Evolutionary conservation across 2,797 vertebrate genomes (phyloP).

Genomic region (Anguilla pacifica): DNA sequence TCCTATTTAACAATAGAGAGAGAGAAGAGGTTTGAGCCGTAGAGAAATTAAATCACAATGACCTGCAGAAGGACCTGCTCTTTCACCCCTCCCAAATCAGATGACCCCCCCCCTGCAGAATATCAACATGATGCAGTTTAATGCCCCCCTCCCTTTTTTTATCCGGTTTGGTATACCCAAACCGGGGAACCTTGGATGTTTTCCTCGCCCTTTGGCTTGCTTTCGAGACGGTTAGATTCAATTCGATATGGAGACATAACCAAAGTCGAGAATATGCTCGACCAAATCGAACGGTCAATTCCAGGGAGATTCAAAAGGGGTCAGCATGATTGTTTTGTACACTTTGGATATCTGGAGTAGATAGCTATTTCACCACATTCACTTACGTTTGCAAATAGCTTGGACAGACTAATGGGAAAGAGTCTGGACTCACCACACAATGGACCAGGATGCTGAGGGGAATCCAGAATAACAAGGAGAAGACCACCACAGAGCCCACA

Average conservation of each 20-base stretch:
- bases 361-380: neutral
- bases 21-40: neutral
- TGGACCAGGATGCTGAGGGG: constrained; percentile 97
- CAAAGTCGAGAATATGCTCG: no score
- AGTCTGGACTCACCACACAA: constrained; percentile 85
- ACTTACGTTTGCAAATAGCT: neutral
- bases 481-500: constrained; percentile 95
- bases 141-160: neutral
- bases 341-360: neutral
- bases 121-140: neutral
- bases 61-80: neutral
- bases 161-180: neutral
- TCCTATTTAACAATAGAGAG: constrained; percentile 72
- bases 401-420: neutral
- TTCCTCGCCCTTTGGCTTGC: no score
- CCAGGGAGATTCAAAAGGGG: no score
- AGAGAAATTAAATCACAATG: neutral
- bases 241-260: no score
- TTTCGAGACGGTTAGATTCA: no score
- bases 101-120: neutral
- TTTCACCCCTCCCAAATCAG: neutral
- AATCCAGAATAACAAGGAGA: constrained; percentile 96
- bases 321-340: neutral
- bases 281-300: no score
- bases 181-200: neutral